Evolutionary conservation across 2,797 vertebrate genomes (phyloP).

Genomic region (Psittacula echo): DNA sequence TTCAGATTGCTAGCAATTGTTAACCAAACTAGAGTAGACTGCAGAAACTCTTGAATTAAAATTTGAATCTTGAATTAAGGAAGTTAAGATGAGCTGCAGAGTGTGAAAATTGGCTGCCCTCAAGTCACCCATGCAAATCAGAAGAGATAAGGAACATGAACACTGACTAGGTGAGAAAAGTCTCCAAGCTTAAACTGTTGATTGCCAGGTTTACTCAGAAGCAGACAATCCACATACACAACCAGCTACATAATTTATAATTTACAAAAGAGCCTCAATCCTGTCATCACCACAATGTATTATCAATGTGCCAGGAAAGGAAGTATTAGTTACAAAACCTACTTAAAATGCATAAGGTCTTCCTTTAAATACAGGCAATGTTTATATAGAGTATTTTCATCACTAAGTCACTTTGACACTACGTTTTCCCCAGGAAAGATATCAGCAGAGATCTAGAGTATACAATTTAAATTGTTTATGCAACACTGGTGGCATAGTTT

Average conservation of each 20-base stretch:
- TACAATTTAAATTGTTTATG: not conserved
- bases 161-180: not conserved
- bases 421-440: not conserved
- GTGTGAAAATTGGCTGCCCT: not conserved
- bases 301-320: not conserved
- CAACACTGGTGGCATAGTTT: not conserved
- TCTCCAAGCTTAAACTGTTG: not conserved
- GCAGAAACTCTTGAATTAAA: not conserved
- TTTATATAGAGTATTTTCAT: not conserved
- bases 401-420: not conserved
- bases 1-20: not conserved
- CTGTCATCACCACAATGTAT: not conserved
- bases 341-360: not conserved
- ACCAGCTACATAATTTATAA: not conserved
- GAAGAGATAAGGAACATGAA: not conserved
- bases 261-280: not conserved
- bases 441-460: not conserved
- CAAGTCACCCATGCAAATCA: not conserved
- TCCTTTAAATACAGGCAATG: not conserved
- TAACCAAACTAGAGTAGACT: not conserved
- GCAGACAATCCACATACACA: not conserved
- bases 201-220: not conserved
- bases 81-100: not conserved
- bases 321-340: not conserved
- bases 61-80: not conserved